Conservation (phyloP, 1,140 invertebrate species). For the Panulirus ornatus region DNA sequence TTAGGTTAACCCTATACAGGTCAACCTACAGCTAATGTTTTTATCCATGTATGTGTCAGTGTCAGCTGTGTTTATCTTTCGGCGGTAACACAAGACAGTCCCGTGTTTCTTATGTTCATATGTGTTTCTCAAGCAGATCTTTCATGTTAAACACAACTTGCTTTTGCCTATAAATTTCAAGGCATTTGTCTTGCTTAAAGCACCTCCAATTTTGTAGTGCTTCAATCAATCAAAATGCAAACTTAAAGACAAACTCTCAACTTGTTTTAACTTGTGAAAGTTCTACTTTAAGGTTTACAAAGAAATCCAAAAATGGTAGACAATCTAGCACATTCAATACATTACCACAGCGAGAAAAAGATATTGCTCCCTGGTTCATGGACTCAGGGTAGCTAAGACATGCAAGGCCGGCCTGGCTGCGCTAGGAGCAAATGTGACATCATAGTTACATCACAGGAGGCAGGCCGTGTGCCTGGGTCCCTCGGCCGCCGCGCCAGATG, state of each 20-base stretch:
- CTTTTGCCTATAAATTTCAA: neutral
- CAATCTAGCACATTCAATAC: constrained; percentile 72
- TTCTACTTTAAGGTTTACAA: constrained; percentile 63
- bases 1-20: constrained; percentile 45
- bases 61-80: constrained; percentile 52
- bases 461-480: constrained; percentile 52
- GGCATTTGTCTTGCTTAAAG: neutral
- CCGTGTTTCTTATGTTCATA: constrained; percentile 63
- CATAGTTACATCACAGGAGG: constrained; percentile 50
- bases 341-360: constrained; percentile 61
- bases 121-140: constrained; percentile 70
- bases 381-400: constrained; percentile 56
- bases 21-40: constrained; percentile 62
- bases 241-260: neutral
- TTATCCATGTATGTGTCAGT: constrained; percentile 49
- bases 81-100: constrained; percentile 61
- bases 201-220: neutral
- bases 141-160: constrained; percentile 35
- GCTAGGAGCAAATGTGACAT: constrained; percentile 51
- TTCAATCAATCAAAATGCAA: neutral
- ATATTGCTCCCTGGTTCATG: constrained; percentile 43
- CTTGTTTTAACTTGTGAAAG: constrained; percentile 49
- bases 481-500: constrained; percentile 43
- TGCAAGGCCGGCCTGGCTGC: constrained; percentile 66
- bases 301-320: constrained; percentile 61